Conservation (phyloP, 2,888 invertebrate species). For the Drosophila bunnanda region DNA sequence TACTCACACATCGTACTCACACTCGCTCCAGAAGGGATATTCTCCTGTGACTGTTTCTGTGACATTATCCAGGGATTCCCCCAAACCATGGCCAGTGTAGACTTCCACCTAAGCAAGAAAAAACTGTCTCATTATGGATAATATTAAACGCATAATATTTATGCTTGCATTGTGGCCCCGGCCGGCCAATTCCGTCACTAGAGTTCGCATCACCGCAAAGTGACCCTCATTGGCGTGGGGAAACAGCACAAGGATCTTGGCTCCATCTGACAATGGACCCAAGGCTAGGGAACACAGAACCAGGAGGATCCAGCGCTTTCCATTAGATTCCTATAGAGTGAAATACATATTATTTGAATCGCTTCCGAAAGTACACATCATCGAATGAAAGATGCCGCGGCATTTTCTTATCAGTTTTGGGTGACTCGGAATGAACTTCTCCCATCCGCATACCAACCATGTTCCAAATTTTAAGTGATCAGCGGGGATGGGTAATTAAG, state of each 20-base stretch:
- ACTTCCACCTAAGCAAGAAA: slow-evolving; percentile 75
- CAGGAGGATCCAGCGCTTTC: slow-evolving; percentile 3
- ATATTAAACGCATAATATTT: rapidly evolving
- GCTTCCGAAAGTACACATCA: slow-evolving; percentile 68
- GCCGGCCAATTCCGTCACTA: slow-evolving; percentile 84
- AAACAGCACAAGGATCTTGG: slow-evolving; percentile 82
- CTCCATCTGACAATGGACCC: slow-evolving; percentile 30
- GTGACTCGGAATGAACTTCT: not conserved
- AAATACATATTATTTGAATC: slow-evolving; percentile 1
- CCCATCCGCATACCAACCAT: slow-evolving; percentile 21
- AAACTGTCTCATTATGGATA: not conserved
- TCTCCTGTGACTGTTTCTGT: slow-evolving; percentile 81
- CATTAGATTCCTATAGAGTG: slow-evolving; percentile 2
- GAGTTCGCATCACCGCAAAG: slow-evolving; percentile 84
- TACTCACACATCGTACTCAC: slow-evolving; percentile 67
- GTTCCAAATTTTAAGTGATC: slow-evolving; percentile 8
- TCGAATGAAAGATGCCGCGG: slow-evolving; percentile 16
- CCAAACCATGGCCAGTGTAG: slow-evolving; percentile 80
- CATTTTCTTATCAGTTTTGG: slow-evolving; percentile 56
- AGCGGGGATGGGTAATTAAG: not conserved
- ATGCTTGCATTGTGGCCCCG: slow-evolving; percentile 85
- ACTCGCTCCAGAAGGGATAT: slow-evolving; percentile 81
- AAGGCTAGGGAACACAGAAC: slow-evolving; percentile 8
- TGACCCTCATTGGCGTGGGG: slow-evolving; percentile 83
- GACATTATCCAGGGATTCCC: slow-evolving; percentile 82